Evolutionary conservation across 1,140 invertebrate genomes (phyloP).

Genomic region (Danaus plexippus): DNA sequence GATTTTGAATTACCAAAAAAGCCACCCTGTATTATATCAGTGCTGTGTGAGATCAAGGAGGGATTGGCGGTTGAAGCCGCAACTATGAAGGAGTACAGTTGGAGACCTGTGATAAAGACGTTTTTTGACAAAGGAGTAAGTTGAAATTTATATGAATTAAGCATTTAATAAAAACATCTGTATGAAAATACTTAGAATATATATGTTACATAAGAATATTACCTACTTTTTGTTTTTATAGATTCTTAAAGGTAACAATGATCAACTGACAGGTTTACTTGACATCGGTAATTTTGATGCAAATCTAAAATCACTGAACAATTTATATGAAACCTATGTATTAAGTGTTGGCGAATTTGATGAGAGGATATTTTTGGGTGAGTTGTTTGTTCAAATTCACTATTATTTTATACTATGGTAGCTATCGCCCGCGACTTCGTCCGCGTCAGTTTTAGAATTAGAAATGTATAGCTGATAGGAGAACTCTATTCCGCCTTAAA

Average conservation of each 20-base stretch:
- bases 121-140: slow-evolving; percentile 83
- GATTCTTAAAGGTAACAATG: slow-evolving; percentile 76
- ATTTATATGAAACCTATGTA: slow-evolving; percentile 92
- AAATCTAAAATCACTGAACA: slow-evolving; percentile 89
- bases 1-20: slow-evolving; percentile 78
- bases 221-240: slow-evolving; percentile 34
- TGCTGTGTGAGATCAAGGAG: slow-evolving; percentile 85
- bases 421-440: too few species aligned
- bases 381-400: slow-evolving; percentile 28
- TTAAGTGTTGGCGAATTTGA: slow-evolving; percentile 95
- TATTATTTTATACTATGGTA: not conserved
- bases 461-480: too few species aligned
- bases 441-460: too few species aligned
- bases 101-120: slow-evolving; percentile 84
- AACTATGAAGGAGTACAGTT: slow-evolving; percentile 91
- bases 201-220: too few species aligned
- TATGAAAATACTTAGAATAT: too few species aligned
- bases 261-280: slow-evolving; percentile 79
- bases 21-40: slow-evolving; percentile 86
- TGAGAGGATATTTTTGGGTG: slow-evolving; percentile 93
- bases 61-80: slow-evolving; percentile 89
- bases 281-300: slow-evolving; percentile 82
- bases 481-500: too few species aligned
- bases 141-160: not conserved
- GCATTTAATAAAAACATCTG: too few species aligned